Base-by-base conservation (phyloP, 1,140 invertebrate genomes). In the Drosophila tani region DNA sequence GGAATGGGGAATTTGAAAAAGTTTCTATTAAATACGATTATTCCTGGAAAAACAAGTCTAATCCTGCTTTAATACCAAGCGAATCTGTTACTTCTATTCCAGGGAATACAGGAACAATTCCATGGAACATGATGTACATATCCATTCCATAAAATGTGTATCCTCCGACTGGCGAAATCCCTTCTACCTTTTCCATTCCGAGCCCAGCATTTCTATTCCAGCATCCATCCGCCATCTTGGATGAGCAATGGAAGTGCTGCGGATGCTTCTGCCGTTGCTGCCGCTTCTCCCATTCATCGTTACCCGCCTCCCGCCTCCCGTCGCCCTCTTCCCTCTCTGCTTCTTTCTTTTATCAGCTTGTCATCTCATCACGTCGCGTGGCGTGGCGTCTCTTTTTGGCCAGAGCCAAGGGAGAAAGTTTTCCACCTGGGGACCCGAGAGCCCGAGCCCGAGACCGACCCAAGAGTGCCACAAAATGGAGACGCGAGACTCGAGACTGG, bases 351-450 rank as follows among this genome's bases (percentile, higher is more conserved):
- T 66, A 66, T 66, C 63, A 59, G 57, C 63, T 45, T 66, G 63
- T 66, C 63, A 66, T 66, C 63, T 66, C 63, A 62, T 63, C 63
- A 66, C 63, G 63, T 66, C 65, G 63, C 65, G 35, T 46, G 29
- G n/a, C 32, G 38, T 45, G 41, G 58, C 66, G 38, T 51, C 35
- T 47, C 45, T 24, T 67, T 68, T 69, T 67, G 66, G 63, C 65
- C 63, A 68, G 63, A 38, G 63, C 38, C 63, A 51, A 66, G 63
- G 63, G 66, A 69, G 66, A 69, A 69, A 69, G 66, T 69, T 69
- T 50, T 69, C 66, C 66, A 69, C 46, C 66, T 69, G 66, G 66
- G 66, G 66, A 69, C 64, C 32, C 51, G 32, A 55, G 11, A 41
- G 40, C 0, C 46, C 14, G 19, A 47, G 46, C 15, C 46, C 15